Evolutionary conservation across 2,888 invertebrate genomes (phyloP).

Genomic region (Latrodectus hesperus): DNA sequence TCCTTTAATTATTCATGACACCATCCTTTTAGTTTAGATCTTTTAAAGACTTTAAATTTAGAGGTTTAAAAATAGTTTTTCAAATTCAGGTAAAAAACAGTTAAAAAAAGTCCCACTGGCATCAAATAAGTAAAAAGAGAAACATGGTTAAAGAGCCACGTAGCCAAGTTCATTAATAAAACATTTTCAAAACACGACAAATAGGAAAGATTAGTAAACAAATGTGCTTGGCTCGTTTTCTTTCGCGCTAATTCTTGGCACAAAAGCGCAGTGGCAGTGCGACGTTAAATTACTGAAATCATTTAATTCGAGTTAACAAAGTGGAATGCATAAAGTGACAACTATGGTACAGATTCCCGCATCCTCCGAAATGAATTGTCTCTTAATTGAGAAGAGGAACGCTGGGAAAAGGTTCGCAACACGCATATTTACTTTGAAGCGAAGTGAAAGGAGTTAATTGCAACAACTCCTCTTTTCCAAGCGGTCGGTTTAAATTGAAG

Average conservation of each 20-base stretch:
- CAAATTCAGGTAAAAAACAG: background rate
- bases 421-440: background rate
- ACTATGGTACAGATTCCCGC: constrained; percentile 11
- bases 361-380: constrained; percentile 47
- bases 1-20: constrained; percentile 5
- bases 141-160: background rate
- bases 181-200: constrained; percentile 25
- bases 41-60: background rate
- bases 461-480: constrained; percentile 14
- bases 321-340: constrained; percentile 35
- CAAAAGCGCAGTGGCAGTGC: background rate
- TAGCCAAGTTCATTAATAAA: constrained; percentile 35
- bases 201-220: constrained; percentile 49
- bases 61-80: background rate
- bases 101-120: background rate
- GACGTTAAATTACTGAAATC: constrained; percentile 29
- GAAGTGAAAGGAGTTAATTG: constrained; percentile 39
- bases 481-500: background rate
- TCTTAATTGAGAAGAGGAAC: constrained; percentile 41
- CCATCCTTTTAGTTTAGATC: background rate
- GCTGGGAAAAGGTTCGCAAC: background rate
- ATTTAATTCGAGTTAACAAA: constrained; percentile 60
- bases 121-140: background rate
- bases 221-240: constrained; percentile 15
- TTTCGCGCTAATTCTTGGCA: background rate